Evolutionary conservation across 2,113 vertebrate genomes (phyloP), one percentile per base, ranked within the genome.

Genomic region (Panurus biarmicus): DNA sequence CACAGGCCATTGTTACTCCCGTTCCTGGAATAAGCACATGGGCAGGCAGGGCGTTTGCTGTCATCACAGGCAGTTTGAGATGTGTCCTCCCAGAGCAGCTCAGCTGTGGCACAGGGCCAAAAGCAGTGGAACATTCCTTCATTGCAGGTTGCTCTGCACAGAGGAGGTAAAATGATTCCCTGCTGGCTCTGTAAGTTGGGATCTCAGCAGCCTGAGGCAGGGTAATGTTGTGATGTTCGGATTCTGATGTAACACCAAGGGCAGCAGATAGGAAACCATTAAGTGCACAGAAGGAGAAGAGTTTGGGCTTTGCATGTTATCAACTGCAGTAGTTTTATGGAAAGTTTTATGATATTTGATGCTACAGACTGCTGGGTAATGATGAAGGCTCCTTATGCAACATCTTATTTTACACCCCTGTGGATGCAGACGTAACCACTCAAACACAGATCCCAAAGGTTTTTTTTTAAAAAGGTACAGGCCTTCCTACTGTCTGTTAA

Each of bases 1-100:
- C 5, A 1, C 4, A 1, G 35, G 14, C 5, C 16, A 3, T 48
- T 33, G 33, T 35, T 50, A 35, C 5, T 75, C 23, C 35, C 2
- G 0, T 38, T 62, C 31, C 42, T 5, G 3, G 44, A 58, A 51
- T 10, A 71, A 26, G 38, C 7, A 36, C 6, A 29, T 50, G 26
- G 20, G 24, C 33, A 64, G 40, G 24, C 31, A 25, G 42, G 7
- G 8, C 25, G 18, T 36, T 40, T 86, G 23, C 45, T 85, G 15
- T 76, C 38, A 33, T 71, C 54, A 42, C 6, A 11, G 50, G 5
- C 24, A 33, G 25, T 25, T 28, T 0, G 0, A 83, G 64, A 38
- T 28, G 10, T 9, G 44, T 5, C 3, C 18, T 13, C 15, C 47
- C 1, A 2, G 76, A 57, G 48, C 13, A 71, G n/a, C 10, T 81